These are phyloP conservation scores for Axea sp. DNA, from an alignment of 2,888 invertebrate species.

Conservation along the genomic window DNA sequence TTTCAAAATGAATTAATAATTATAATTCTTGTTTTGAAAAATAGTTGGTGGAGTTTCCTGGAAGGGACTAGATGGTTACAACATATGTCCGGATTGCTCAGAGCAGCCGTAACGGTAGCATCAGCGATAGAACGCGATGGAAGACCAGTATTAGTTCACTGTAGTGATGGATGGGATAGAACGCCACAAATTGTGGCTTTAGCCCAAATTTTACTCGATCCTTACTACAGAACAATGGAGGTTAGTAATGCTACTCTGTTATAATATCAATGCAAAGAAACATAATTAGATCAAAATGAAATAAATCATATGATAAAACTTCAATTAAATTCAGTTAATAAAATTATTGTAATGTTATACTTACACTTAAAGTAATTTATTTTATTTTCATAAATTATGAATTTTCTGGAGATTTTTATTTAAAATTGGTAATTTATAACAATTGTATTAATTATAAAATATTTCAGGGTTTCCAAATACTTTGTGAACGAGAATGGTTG, in stretches of 20 bases:
- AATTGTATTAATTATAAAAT: too few species aligned
- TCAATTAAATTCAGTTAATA: too few species aligned
- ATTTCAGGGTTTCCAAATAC: slow-evolving; percentile 92
- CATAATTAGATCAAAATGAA: too few species aligned
- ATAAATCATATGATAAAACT: too few species aligned
- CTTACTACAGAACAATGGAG: slow-evolving; percentile 95
- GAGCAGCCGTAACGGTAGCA: slow-evolving; percentile 89
- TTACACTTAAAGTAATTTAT: too few species aligned
- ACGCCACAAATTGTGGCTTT: slow-evolving; percentile 98
- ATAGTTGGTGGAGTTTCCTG: slow-evolving; percentile 92
- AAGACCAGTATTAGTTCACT: slow-evolving; percentile 96
- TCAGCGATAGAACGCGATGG: slow-evolving; percentile 89
- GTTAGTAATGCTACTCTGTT: slow-evolving; percentile 75
- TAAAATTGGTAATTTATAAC: too few species aligned
- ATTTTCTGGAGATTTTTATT: too few species aligned
- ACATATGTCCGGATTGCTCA: slow-evolving; percentile 91
- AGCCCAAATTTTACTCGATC: slow-evolving; percentile 95
- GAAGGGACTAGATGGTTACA: slow-evolving; percentile 96
- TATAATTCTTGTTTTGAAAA: slow-evolving; percentile 63
- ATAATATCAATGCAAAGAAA: too few species aligned
- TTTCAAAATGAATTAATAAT: too few species aligned
- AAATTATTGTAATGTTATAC: too few species aligned
- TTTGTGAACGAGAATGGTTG: slow-evolving; percentile 98
- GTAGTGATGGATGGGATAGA: slow-evolving; percentile 99
- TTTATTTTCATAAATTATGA: too few species aligned